Base-by-base conservation (phyloP, 2,113 vertebrate genomes). In the Lutjanus erythropterus region DNA sequence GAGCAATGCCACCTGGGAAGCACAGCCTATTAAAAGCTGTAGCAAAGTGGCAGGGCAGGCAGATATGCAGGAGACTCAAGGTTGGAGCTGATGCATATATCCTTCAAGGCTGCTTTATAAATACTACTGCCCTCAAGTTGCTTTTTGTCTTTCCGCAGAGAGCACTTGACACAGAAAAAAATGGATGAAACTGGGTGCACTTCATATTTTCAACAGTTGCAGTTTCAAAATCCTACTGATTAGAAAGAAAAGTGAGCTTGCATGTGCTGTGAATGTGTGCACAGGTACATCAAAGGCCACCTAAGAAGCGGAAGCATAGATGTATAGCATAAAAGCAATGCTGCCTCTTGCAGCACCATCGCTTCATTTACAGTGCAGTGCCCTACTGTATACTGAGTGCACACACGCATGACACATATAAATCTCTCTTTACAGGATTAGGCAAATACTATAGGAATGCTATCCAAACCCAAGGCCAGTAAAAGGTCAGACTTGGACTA, bases 11-110 rank as follows among this genome's bases (percentile, higher is more conserved):
- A 78, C 75, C 55, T 65, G 72, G 79, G 72, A 84, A 79, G 47
- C 39, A 31, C 25, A 60, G 59, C 14, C 77, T 89, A 89, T 85
- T 90, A 77, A 80, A 89, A 85, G 75, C 81, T 75, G 39, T 37
- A 62, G 53, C 41, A 89, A 82, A 89, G 53, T 80, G 53, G 60
- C 64, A 68, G 58, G 31, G 29, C 56, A 72, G 70, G 41, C 65
- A 78, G 71, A 47, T 42, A 76, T 21, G 27, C 70, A 65, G 42
- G 66, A 85, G 78, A 64, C 59, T 88, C 71, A 81, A 91, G 89
- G 86, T 79, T 88, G 55, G n/a, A 75, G 70, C 31, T 68, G 78
- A 83, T 84, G 71, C 27, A 82, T 64, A 44, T 42, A 55, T 68
- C 61, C 64, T 83, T 74, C 68, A 84, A 80, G 81, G 83, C 62